Conservation (phyloP, 1,140 invertebrate genomes). For the Calosoma granatense region DNA sequence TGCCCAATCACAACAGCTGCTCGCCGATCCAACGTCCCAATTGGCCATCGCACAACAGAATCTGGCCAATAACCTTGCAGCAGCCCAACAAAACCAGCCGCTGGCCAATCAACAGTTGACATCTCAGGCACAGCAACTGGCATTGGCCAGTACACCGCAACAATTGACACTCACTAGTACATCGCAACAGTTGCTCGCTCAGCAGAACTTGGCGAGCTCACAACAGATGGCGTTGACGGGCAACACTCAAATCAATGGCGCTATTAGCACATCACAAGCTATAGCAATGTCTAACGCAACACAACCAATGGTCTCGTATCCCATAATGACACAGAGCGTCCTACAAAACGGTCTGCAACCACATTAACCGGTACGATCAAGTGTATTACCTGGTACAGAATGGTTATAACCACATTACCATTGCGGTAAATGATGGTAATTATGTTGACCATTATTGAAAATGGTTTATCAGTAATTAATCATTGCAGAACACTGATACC, state of each 20-base stretch:
- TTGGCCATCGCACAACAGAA: slow-evolving; percentile 30
- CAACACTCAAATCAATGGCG: slow-evolving; percentile 27
- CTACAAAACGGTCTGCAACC: slow-evolving; percentile 11
- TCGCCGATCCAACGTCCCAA: slow-evolving; percentile 31
- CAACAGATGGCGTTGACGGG: slow-evolving; percentile 31
- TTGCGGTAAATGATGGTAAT: too few relatives aligned
- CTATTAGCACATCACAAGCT: slow-evolving; percentile 35
- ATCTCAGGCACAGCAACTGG: slow-evolving; percentile 29
- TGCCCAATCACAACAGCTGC: slow-evolving; percentile 33
- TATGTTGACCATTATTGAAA: too few relatives aligned
- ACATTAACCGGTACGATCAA: not conserved
- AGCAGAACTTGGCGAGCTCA: slow-evolving; percentile 30
- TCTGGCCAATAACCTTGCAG: slow-evolving; percentile 26
- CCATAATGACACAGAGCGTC: slow-evolving; percentile 52
- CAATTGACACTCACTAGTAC: slow-evolving; percentile 27
- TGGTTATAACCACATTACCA: too few relatives aligned
- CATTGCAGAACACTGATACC: too few relatives aligned
- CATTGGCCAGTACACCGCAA: slow-evolving; percentile 27
- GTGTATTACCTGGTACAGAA: not conserved
- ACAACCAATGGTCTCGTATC: slow-evolving; percentile 57
- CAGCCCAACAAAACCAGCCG: slow-evolving; percentile 26
- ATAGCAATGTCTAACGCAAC: slow-evolving; percentile 44
- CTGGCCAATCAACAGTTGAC: too few relatives aligned
- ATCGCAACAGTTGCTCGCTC: slow-evolving; percentile 26
- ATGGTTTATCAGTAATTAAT: too few relatives aligned